Evolutionary conservation across 1,140 invertebrate genomes (phyloP), one percentile per base, ranked within the genome.

Genomic region (Megalopta genalis): DNA sequence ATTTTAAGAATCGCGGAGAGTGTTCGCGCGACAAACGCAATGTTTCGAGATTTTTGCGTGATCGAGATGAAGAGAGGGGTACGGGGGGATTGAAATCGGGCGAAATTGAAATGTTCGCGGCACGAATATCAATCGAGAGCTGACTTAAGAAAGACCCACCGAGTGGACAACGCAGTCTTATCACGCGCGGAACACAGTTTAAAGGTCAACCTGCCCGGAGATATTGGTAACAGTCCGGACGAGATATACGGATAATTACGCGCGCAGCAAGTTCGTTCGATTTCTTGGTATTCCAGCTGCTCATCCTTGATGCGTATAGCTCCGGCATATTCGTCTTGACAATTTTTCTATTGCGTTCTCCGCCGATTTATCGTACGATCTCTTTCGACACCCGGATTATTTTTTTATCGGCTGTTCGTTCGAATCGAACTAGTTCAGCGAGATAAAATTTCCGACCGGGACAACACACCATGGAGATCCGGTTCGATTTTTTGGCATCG

Each of bases 121-220:
- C 25, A 64, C 25, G 52, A 77, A 21, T 80, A 67, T 70, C 67
- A 57, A 63, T 67, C 76, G 73, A 71, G 57, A 32, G 32, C 4
- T 69, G 80, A 79, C 80, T 87, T 64, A 62, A 80, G 73, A 85
- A 80, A 77, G 59, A 68, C 49, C 23, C 27, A 67, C 68, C 32
- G n/a, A 52, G 64, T 59, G 62, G 59, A 16, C 84, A 69, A 80
- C 77, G 62, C 64, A 72, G 70, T 72, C 82, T 89, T 91, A 89
- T 90, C 88, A 77, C 46, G 64, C 77, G 66, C 64, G 59, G 60
- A 71, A 70, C 69, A 75, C 71, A 68, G 90, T 86, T 90, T 89
- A 90, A 90, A 90, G 90, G 90, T 91, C 90, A 90, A 70, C 82
- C 52, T 62, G 68, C 71, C 32, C 73, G 60, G 85, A 86, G 87